These are phyloP conservation scores for Cheilosia pagana DNA, from an alignment of 2,888 invertebrate genomes.

Conservation along the genomic window DNA sequence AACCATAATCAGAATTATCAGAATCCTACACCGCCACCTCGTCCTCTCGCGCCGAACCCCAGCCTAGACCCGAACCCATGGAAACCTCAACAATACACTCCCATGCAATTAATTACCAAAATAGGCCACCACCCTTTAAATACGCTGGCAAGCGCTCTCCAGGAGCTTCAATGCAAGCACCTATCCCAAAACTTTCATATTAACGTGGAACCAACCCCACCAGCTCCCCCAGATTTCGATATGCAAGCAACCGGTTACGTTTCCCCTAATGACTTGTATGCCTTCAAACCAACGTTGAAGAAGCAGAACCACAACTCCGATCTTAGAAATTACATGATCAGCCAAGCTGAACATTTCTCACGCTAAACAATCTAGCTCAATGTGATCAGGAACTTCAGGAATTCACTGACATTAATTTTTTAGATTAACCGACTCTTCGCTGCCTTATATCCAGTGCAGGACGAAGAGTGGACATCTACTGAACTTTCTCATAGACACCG, in stretches of 20 bases:
- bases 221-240: neutral
- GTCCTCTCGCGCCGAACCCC: conserved; percentile 25
- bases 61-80: conserved; percentile 46
- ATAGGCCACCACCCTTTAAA: conserved; percentile 31
- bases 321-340: conserved; percentile 12
- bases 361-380: too few relatives aligned
- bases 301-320: conserved; percentile 21
- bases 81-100: conserved; percentile 31
- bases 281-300: too few relatives aligned
- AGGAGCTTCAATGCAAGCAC: conserved; percentile 16
- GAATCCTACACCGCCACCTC: too few relatives aligned
- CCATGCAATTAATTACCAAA: conserved; percentile 27
- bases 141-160: conserved; percentile 34
- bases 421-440: conserved; percentile 21
- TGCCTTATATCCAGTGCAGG: conserved; percentile 27
- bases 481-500: conserved; percentile 30
- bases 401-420: conserved; percentile 32
- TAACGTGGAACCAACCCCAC: neutral
- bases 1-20: too few relatives aligned
- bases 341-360: too few relatives aligned
- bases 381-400: conserved; percentile 12
- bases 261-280: conserved; percentile 10
- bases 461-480: conserved; percentile 24
- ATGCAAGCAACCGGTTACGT: conserved; percentile 14
- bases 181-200: conserved; percentile 31